Percentiles rank a stretch among this genome's conserved stretches.
These are phyloP conservation scores for Limnephilus rhombicus DNA, from an alignment of 2,888 invertebrate genomes.

Conservation along the genomic window DNA sequence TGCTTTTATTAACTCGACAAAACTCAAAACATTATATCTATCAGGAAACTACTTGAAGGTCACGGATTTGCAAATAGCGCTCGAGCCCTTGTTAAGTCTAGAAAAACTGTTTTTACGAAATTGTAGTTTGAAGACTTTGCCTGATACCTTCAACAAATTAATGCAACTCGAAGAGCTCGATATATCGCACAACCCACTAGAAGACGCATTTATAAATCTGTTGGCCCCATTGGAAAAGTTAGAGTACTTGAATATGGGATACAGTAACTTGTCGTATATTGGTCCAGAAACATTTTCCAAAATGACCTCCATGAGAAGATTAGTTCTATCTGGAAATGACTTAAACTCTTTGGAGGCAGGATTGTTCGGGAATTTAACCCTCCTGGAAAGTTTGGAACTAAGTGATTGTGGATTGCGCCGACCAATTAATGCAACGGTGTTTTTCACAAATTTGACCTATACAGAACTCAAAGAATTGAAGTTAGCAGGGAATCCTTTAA, in stretches of 20 bases:
- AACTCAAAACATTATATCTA: conserved; percentile 80
- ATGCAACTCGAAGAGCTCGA: conserved; percentile 83
- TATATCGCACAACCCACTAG: conserved; percentile 84
- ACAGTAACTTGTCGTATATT: conserved; percentile 82
- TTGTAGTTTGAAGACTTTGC: conserved; percentile 81
- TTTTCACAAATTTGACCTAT: conserved; percentile 81
- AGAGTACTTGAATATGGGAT: conserved; percentile 85
- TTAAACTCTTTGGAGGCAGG: conserved; percentile 82
- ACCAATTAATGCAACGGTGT: conserved; percentile 81
- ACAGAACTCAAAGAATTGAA: conserved; percentile 83
- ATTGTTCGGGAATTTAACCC: conserved; percentile 82
- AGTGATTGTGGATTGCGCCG: conserved; percentile 83
- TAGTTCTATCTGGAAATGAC: conserved; percentile 84
- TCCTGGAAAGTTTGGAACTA: conserved; percentile 82
- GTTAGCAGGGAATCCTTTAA: conserved; percentile 82
- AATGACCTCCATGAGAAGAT: conserved; percentile 82
- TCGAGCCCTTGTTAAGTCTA: conserved; percentile 81
- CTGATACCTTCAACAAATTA: conserved; percentile 82
- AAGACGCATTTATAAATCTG: conserved; percentile 82
- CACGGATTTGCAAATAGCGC: conserved; percentile 81
- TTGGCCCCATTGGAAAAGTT: conserved; percentile 82
- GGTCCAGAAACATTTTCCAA: conserved; percentile 82
- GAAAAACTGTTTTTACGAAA: conserved; percentile 83
- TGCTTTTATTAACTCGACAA: conserved; percentile 83
- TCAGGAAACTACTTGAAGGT: conserved; percentile 84